Conservation (phyloP, 2,797 vertebrate species). For the Esox masquinongy region DNA sequence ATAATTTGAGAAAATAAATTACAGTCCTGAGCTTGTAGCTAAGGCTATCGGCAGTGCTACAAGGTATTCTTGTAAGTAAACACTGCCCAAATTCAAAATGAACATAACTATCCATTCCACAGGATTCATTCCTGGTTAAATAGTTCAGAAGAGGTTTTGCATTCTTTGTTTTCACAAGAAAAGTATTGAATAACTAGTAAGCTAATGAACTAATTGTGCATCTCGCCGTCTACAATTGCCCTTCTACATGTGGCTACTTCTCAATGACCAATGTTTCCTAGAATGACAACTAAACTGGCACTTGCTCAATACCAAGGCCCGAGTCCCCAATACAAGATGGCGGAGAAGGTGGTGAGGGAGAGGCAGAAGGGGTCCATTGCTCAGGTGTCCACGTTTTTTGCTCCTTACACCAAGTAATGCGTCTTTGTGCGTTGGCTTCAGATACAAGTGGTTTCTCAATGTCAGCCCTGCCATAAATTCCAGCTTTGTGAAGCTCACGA, state of each 20-base stretch:
- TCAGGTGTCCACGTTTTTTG: too few relatives aligned
- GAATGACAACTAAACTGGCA: conserved; percentile 55
- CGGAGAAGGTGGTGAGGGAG: conserved; percentile 92
- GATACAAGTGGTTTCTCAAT: too few relatives aligned
- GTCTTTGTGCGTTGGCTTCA: too few relatives aligned
- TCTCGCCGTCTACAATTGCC: conserved; percentile 36
- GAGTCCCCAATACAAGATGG: conserved; percentile 93
- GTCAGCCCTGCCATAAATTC: too few relatives aligned
- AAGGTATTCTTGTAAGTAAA: too few relatives aligned
- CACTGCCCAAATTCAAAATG: too few relatives aligned
- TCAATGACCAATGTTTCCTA: conserved; percentile 37
- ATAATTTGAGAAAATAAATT: too few relatives aligned
- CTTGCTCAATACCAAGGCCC: conserved; percentile 77
- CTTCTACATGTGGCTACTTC: conserved; percentile 77
- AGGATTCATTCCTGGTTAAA: background rate
- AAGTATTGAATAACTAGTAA: background rate
- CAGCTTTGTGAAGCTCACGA: too few relatives aligned
- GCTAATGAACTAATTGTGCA: background rate
- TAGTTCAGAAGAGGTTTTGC: background rate
- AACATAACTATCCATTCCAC: background rate
- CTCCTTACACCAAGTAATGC: too few relatives aligned
- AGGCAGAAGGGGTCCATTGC: conserved; percentile 79
- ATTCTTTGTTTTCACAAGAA: background rate
- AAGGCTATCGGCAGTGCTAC: too few relatives aligned
- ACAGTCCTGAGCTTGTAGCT: too few relatives aligned